phyloP scores from a whole-genome alignment of 2,797 vertebrate genomes.

The Helicolenus hilgendorfi region DNA sequence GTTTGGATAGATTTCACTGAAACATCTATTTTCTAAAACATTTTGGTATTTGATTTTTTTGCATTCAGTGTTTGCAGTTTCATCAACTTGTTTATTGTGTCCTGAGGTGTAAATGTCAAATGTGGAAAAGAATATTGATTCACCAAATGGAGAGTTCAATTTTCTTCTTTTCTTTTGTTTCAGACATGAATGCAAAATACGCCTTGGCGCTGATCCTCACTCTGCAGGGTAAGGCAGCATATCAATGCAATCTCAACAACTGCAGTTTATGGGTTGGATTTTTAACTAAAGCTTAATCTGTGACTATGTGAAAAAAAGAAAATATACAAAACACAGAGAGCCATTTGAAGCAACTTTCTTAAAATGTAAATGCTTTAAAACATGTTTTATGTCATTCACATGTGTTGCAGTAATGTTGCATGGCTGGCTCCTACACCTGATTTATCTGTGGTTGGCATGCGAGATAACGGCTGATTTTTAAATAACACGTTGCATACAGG shows the following conservation, averaged over 20 bases:
- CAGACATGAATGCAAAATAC: conserved; percentile 88
- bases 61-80: neutral
- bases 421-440: neutral
- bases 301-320: neutral
- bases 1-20: neutral
- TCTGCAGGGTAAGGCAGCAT: conserved; percentile 88
- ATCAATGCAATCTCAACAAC: neutral
- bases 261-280: neutral
- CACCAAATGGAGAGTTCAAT: neutral
- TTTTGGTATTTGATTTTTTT: neutral
- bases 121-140: neutral
- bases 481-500: neutral
- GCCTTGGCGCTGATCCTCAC: conserved; percentile 84
- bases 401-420: neutral
- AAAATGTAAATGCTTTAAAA: neutral
- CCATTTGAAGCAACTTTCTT: neutral
- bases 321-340: neutral
- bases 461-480: neutral
- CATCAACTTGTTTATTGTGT: neutral
- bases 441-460: neutral
- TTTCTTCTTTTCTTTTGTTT: conserved; percentile 45
- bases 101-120: neutral
- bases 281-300: neutral
- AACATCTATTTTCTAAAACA: neutral
- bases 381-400: neutral